Base-by-base conservation (phyloP, 2,888 invertebrate species). In the Ypsolopha scabrella region DNA sequence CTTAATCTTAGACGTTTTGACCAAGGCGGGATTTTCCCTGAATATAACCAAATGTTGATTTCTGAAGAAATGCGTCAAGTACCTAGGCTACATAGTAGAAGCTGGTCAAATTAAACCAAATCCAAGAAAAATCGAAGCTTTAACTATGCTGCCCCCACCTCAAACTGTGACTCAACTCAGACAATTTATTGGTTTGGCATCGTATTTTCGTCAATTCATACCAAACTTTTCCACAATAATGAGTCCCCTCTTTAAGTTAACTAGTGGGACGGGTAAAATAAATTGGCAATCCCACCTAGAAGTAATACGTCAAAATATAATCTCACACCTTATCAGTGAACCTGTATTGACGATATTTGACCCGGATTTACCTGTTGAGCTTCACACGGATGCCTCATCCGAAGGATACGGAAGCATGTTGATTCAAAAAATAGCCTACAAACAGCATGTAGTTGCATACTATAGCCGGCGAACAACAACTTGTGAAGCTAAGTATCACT, bases 341-440 rank as follows among this genome's bases (percentile, higher is more conserved):
- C 60, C 62, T 0, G 54, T 63, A 6, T 41, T 59, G 0, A 55
- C 11, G 6, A 58, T 60, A 47, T 63, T 57, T 51, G 48, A 61
- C 33, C 58, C 61, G 0, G 41, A 55, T 0, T 41, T 41, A 0
- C 56, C 58, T 0, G 44, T 51, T 0, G 61, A 62, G 33, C 36
- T 64, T 1, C 60, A 61, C 36, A 60, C 60, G 0, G 62, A 62
- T 41, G 64, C 64, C 0, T 60, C 60, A 35, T 9, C 51, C 0
- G 44, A 45, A 0, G 61, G 61, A 0, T 63, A 61, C 43, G 62
- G 62, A 0, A 58, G 55, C 0, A 58, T 62, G 2, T n/a, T n/a
- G n/a, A n/a, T n/a, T n/a, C n/a, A n/a, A n/a, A n/a, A n/a, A n/a
- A n/a, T n/a, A n/a, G 51, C 54, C 2, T 13, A 36, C 2, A 54